phyloP scores from a whole-genome alignment of 2,113 vertebrate genomes.

The Equus przewalskii region DNA sequence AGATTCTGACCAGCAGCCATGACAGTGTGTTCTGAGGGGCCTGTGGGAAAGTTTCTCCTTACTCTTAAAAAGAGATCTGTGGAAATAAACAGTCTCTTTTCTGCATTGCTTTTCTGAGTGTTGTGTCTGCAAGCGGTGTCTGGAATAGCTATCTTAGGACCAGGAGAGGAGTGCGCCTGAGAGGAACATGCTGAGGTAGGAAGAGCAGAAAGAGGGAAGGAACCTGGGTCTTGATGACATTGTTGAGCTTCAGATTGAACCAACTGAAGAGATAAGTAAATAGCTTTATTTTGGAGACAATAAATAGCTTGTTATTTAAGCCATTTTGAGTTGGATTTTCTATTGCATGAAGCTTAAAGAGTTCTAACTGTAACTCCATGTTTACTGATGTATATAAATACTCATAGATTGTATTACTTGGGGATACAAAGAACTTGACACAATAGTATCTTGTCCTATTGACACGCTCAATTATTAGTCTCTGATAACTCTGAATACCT shows the following conservation, averaged over 20 bases:
- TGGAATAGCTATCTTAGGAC: neutral
- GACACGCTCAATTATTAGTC: neutral
- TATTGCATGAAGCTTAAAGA: neutral
- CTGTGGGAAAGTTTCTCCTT: neutral
- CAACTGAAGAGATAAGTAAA: too few species aligned
- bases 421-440: neutral
- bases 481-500: neutral
- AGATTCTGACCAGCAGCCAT: neutral
- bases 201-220: neutral
- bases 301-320: conserved; percentile 7
- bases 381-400: neutral
- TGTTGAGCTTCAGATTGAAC: neutral
- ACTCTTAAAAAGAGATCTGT: neutral
- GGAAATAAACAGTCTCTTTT: neutral
- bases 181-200: neutral
- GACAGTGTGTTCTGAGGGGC: neutral
- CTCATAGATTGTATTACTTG: conserved; percentile 19
- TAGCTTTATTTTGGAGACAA: neutral
- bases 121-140: neutral
- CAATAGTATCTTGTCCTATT: neutral
- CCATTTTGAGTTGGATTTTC: neutral
- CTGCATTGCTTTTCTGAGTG: neutral
- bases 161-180: neutral
- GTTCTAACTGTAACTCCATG: neutral
- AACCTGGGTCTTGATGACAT: neutral